These are phyloP conservation scores for Capromys pilorides DNA, from an alignment of 2,797 vertebrate genomes.

Conservation along the genomic window DNA sequence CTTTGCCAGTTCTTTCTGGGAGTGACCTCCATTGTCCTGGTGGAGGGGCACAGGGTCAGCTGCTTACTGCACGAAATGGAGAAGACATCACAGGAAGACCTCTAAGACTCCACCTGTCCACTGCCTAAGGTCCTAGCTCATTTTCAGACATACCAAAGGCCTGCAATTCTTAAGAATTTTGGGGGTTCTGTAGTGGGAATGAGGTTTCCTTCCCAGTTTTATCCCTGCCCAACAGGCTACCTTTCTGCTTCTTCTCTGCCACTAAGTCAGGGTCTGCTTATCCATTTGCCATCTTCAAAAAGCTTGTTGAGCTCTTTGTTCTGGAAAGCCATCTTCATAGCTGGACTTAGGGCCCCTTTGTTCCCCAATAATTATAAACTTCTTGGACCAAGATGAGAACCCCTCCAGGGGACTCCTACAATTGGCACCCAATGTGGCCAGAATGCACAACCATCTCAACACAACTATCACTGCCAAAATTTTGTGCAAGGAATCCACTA, in stretches of 20 bases:
- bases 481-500: too few relatives aligned
- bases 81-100: neutral
- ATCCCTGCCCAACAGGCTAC: neutral
- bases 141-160: neutral
- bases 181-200: neutral
- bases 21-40: neutral
- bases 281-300: neutral
- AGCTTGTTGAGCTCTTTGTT: too few relatives aligned
- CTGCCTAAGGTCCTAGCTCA: neutral
- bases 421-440: too few relatives aligned
- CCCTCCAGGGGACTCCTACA: too few relatives aligned
- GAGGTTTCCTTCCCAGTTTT: rapidly evolving
- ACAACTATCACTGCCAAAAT: too few relatives aligned
- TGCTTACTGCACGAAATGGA: rapidly evolving
- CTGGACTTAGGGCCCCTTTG: too few relatives aligned
- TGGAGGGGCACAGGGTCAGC: too few relatives aligned
- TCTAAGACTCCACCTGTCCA: neutral
- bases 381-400: too few relatives aligned
- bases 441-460: too few relatives aligned
- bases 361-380: too few relatives aligned
- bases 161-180: neutral
- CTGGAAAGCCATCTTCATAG: too few relatives aligned
- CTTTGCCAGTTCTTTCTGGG: neutral
- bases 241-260: neutral
- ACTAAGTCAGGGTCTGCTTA: neutral